These are phyloP conservation scores for Corythaeola cristata DNA, from an alignment of 2,113 vertebrate species.

Conservation along the genomic window DNA sequence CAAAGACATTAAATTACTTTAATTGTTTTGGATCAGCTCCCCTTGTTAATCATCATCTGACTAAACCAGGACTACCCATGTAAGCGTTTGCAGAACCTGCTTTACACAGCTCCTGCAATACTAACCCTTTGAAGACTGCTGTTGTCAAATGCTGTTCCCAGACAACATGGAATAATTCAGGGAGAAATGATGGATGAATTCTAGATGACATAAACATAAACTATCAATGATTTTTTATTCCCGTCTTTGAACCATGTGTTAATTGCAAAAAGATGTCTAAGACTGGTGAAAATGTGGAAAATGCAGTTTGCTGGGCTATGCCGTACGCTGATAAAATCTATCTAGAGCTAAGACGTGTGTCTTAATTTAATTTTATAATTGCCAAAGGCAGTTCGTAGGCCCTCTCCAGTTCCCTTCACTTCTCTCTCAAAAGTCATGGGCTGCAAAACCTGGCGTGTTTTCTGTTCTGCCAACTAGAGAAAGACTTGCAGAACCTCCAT, in stretches of 20 bases:
- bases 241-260: conserved; percentile 1
- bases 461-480: not conserved
- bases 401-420: not conserved
- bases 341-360: not conserved
- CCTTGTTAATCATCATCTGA: not conserved
- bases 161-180: not conserved
- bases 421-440: not conserved
- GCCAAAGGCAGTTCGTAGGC: not conserved
- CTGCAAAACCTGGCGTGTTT: not conserved
- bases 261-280: conserved; percentile 52
- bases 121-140: not conserved
- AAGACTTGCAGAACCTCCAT: not conserved
- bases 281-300: conserved; percentile 27
- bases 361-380: conserved; percentile 24
- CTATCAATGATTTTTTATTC: not conserved
- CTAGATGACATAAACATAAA: conserved; percentile 11
- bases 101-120: not conserved
- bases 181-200: not conserved
- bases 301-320: not conserved
- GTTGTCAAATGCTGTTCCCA: conserved; percentile 9
- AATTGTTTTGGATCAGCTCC: not conserved
- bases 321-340: conserved; percentile 1
- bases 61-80: not conserved
- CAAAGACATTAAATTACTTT: not conserved
- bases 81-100: not conserved